Percentiles rank a stretch among this genome's conserved stretches.
Conservation (phyloP, 2,888 invertebrate genomes). For the Pelosia muscerda region DNA sequence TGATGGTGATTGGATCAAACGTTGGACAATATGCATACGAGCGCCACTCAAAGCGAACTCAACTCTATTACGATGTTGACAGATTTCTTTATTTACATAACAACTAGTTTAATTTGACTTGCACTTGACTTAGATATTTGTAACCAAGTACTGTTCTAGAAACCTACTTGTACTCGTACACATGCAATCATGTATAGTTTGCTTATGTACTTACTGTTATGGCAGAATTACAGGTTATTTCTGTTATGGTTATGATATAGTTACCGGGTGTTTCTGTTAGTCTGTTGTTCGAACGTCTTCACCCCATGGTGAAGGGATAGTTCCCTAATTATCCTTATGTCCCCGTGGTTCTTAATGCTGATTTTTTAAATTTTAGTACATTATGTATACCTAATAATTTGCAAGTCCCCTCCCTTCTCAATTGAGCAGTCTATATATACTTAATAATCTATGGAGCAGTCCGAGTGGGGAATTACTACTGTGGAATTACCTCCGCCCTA, state of each 20-base stretch:
- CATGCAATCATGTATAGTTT: not conserved
- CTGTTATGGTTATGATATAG: not conserved
- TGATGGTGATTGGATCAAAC: not conserved
- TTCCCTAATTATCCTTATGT: too few relatives aligned
- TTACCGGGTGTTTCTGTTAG: not conserved
- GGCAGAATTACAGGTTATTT: not conserved
- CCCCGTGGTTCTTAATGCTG: too few relatives aligned
- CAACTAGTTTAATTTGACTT: slow-evolving; percentile 21
- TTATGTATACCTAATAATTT: too few relatives aligned
- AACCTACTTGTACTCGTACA: slow-evolving; percentile 25
- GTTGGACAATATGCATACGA: not conserved
- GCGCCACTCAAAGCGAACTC: not conserved
- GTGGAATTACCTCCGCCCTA: too few relatives aligned
- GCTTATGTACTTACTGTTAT: not conserved
- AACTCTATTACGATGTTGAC: not conserved
- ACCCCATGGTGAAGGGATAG: too few relatives aligned
- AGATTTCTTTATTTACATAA: slow-evolving; percentile 38
- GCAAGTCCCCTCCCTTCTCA: too few relatives aligned
- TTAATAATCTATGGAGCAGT: too few relatives aligned
- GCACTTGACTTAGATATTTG: slow-evolving; percentile 45
- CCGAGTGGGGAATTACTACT: too few relatives aligned
- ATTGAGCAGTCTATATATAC: too few relatives aligned
- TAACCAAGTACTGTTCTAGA: slow-evolving; percentile 24
- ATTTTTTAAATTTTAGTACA: too few relatives aligned
- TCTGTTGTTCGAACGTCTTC: too few relatives aligned